Evolutionary conservation across 1,140 invertebrate genomes (phyloP).

Genomic region (Temnothorax longispinosus): DNA sequence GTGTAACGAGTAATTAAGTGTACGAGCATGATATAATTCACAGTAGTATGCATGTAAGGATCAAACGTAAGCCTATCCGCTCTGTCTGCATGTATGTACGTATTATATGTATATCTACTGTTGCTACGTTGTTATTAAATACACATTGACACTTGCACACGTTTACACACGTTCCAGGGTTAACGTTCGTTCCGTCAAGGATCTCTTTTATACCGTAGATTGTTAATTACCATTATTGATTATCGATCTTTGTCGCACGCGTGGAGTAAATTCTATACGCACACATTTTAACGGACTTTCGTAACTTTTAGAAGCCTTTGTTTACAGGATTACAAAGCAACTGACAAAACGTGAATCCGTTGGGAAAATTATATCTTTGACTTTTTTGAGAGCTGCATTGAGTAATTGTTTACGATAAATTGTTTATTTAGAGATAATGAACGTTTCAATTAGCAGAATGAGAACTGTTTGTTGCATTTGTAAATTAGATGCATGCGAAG

Average conservation of each 20-base stretch:
- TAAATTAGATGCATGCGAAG: slow-evolving; percentile 19
- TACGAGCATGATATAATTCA: slow-evolving; percentile 38
- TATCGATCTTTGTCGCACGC: slow-evolving; percentile 11
- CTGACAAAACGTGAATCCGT: background rate
- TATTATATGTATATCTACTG: slow-evolving; percentile 52
- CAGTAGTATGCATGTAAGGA: slow-evolving; percentile 18
- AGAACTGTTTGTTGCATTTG: slow-evolving; percentile 21
- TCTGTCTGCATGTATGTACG: slow-evolving; percentile 59
- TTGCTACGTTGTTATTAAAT: slow-evolving; percentile 66
- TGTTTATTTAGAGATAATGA: background rate
- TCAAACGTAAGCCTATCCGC: slow-evolving; percentile 59
- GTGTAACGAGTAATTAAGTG: slow-evolving; percentile 37
- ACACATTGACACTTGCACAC: slow-evolving; percentile 38
- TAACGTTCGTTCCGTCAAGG: slow-evolving; percentile 1
- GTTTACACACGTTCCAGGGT: slow-evolving; percentile 37
- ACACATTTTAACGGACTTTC: slow-evolving; percentile 23
- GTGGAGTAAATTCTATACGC: slow-evolving; percentile 39
- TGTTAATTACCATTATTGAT: slow-evolving; percentile 2
- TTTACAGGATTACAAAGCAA: background rate
- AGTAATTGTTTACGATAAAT: background rate
- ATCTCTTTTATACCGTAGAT: slow-evolving; percentile 7
- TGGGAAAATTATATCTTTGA: background rate
- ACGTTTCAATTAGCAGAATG: background rate
- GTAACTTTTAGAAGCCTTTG: background rate
- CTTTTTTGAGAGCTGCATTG: background rate